Conservation (phyloP, 2,888 invertebrate species). For the Notodromas monacha region DNA sequence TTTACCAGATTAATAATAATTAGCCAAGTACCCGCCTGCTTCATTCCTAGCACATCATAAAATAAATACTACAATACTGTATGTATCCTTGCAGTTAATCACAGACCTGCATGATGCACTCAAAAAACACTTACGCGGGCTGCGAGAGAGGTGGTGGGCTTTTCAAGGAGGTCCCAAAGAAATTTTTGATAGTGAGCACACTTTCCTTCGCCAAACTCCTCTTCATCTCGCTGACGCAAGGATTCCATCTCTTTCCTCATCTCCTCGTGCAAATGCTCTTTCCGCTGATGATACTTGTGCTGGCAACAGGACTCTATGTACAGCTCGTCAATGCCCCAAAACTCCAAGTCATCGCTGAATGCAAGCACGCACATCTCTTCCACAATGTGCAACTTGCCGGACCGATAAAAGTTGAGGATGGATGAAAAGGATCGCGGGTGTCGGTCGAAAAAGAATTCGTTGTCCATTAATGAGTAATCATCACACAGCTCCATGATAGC, state of each 20-base stretch:
- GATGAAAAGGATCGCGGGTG: slow-evolving; percentile 93
- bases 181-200: slow-evolving; percentile 84
- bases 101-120: too few species aligned
- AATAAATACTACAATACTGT: too few species aligned
- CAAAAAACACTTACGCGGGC: slow-evolving; percentile 97
- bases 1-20: too few species aligned
- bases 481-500: slow-evolving; percentile 79
- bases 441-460: slow-evolving; percentile 94
- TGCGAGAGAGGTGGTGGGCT: slow-evolving; percentile 81
- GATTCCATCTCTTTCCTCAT: slow-evolving; percentile 95
- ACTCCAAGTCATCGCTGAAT: slow-evolving; percentile 89
- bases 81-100: too few species aligned
- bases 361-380: slow-evolving; percentile 97
- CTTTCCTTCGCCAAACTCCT: slow-evolving; percentile 76
- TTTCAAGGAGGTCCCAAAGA: slow-evolving; percentile 89
- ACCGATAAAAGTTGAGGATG: slow-evolving; percentile 80
- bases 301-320: slow-evolving; percentile 93
- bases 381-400: slow-evolving; percentile 83
- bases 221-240: slow-evolving; percentile 62
- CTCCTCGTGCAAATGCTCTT: slow-evolving; percentile 91
- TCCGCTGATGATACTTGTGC: slow-evolving; percentile 88
- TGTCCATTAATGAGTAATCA: slow-evolving; percentile 81
- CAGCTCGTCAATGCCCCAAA: slow-evolving; percentile 91
- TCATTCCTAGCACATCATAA: too few species aligned
- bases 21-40: too few species aligned